phyloP scores from a whole-genome alignment of 2,797 vertebrate genomes.

The Artibeus lituratus region DNA sequence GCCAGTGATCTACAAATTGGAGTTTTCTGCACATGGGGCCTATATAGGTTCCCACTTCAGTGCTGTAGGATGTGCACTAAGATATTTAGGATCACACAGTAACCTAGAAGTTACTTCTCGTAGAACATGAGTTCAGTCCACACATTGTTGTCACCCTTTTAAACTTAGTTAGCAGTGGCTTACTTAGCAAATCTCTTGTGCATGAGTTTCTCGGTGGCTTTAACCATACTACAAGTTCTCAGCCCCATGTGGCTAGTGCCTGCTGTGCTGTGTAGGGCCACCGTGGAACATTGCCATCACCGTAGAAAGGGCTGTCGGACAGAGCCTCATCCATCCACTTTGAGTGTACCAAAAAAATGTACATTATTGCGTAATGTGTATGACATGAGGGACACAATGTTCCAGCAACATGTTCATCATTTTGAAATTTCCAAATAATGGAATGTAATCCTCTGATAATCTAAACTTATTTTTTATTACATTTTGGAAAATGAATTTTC shows the following conservation, averaged over 20 bases:
- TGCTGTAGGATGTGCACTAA: neutral
- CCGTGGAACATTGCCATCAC: accelerated
- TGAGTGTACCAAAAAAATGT: neutral
- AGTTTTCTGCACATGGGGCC: neutral
- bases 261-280: accelerated
- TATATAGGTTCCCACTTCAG: neutral
- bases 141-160: neutral
- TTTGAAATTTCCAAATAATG: conserved; percentile 35
- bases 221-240: neutral
- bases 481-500: conserved; percentile 33
- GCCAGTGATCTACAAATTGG: neutral
- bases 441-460: neutral
- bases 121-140: neutral
- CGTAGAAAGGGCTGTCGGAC: neutral
- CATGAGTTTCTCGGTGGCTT: neutral
- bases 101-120: neutral
- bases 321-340: neutral
- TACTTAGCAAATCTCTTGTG: neutral
- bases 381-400: neutral
- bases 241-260: neutral
- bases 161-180: neutral
- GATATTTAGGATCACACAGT: neutral
- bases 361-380: neutral
- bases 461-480: neutral
- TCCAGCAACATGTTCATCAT: neutral